Evolutionary conservation across 2,888 invertebrate genomes (phyloP), one percentile per base, ranked within the genome.

Genomic region (Chalcosyrphus nemorum): DNA sequence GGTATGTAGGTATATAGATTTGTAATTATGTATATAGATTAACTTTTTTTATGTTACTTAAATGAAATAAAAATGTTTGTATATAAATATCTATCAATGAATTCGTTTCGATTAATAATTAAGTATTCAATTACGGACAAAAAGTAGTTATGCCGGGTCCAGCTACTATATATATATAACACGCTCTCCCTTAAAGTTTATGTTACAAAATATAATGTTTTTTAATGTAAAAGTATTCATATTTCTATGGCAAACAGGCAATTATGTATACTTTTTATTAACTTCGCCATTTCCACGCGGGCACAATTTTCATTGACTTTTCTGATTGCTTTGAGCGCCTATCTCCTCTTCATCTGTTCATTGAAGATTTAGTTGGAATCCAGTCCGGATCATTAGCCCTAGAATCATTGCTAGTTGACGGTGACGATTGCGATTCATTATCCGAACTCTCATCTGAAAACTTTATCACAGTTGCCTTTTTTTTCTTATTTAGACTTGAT

Each of bases 301-400:
- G n/a, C n/a, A n/a, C n/a, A n/a, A n/a, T n/a, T n/a, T n/a, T n/a
- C n/a, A n/a, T n/a, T n/a, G n/a, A n/a, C n/a, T n/a, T n/a, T n/a
- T n/a, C n/a, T n/a, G n/a, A n/a, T n/a, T n/a, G n/a, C n/a, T n/a
- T n/a, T n/a, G n/a, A n/a, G n/a, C n/a, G n/a, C n/a, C n/a, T n/a
- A n/a, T n/a, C n/a, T n/a, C n/a, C n/a, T n/a, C n/a, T n/a, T n/a
- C n/a, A n/a, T n/a, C n/a, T n/a, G 50, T 50, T 38, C 6, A 24
- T 38, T n/a, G 38, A 11, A 15, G 38, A 5, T 52, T 35, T 41
- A 66, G 9, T 27, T 52, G 52, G 52, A 50, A 11, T 66, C 66
- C 66, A 66, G 66, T 66, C 66, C 17, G 52, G 66, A 66, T 66
- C 66, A 41, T 52, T 66, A 41, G 52, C 52, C 15, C 52, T 66